Conservation (phyloP, 2,797 vertebrate genomes). For the Fundulus diaphanus region DNA sequence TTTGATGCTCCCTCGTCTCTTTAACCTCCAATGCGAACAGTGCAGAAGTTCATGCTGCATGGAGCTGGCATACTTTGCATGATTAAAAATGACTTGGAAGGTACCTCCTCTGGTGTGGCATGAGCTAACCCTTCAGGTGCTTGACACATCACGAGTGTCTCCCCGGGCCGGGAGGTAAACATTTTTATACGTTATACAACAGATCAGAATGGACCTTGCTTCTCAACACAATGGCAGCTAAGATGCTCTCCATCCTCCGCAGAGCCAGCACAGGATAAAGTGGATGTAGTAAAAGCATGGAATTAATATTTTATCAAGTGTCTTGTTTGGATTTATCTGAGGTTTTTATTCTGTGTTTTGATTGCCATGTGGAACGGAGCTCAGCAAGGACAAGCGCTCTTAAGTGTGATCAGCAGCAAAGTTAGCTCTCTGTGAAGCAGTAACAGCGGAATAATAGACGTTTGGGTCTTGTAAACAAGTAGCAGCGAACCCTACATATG, state of each 20-base stretch:
- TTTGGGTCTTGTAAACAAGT: slow-evolving; percentile 8
- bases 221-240: neutral
- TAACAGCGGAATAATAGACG: neutral
- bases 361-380: slow-evolving; percentile 14
- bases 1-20: neutral
- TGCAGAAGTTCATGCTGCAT: neutral
- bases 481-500: neutral
- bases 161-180: neutral
- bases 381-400: slow-evolving; percentile 12
- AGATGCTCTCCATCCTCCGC: slow-evolving; percentile 2
- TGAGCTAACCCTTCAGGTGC: neutral
- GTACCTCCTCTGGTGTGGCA: neutral
- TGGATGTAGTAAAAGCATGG: neutral
- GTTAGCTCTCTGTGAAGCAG: neutral
- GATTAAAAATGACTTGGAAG: neutral
- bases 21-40: neutral
- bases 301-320: slow-evolving; percentile 19
- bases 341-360: slow-evolving; percentile 11
- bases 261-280: slow-evolving; percentile 8
- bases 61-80: neutral
- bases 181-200: neutral
- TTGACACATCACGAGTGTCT: neutral
- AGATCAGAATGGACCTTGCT: neutral
- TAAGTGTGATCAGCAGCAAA: neutral
- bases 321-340: slow-evolving; percentile 20